These are phyloP conservation scores for Apotomis capreana DNA, from an alignment of 2,888 invertebrate genomes.

Conservation along the genomic window DNA sequence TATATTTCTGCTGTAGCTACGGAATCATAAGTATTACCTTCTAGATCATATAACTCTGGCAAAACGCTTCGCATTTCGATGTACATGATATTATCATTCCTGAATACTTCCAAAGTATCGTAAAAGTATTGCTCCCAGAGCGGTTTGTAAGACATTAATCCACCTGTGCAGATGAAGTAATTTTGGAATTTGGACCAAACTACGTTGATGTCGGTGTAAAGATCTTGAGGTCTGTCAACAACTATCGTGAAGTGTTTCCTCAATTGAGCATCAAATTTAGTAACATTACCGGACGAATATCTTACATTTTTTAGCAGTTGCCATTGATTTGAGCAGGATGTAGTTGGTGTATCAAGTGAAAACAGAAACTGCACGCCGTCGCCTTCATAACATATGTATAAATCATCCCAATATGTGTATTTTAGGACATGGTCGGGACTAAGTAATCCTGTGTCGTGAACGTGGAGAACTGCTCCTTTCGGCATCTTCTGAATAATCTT, in stretches of 20 bases:
- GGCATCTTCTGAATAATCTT: conserved; percentile 87
- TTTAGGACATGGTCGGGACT: conserved; percentile 85
- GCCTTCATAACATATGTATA: conserved; percentile 80
- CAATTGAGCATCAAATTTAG: conserved; percentile 81
- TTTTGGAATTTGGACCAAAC: conserved; percentile 85
- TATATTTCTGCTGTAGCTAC: conserved; percentile 83
- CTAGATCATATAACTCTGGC: conserved; percentile 85
- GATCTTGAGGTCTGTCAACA: conserved; percentile 70
- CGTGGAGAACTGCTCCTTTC: conserved; percentile 89
- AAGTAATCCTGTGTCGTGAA: conserved; percentile 86
- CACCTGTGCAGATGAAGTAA: conserved; percentile 79
- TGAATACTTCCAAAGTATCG: conserved; percentile 84
- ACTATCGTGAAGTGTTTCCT: conserved; percentile 81
- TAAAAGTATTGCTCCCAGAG: conserved; percentile 87
- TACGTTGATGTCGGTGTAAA: conserved; percentile 80
- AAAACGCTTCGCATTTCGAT: conserved; percentile 86
- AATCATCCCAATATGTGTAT: conserved; percentile 84
- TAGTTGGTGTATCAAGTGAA: conserved; percentile 55
- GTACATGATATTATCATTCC: conserved; percentile 88
- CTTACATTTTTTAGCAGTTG: conserved; percentile 76
- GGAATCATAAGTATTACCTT: conserved; percentile 82
- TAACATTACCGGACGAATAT: conserved; percentile 71
- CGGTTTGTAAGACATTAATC: conserved; percentile 84
- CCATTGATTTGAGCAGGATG: conserved; percentile 70
- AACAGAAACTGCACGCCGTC: conserved; percentile 61